These are phyloP conservation scores for Irena cyanogastra DNA, from an alignment of 2,113 vertebrate species.

Conservation along the genomic window DNA sequence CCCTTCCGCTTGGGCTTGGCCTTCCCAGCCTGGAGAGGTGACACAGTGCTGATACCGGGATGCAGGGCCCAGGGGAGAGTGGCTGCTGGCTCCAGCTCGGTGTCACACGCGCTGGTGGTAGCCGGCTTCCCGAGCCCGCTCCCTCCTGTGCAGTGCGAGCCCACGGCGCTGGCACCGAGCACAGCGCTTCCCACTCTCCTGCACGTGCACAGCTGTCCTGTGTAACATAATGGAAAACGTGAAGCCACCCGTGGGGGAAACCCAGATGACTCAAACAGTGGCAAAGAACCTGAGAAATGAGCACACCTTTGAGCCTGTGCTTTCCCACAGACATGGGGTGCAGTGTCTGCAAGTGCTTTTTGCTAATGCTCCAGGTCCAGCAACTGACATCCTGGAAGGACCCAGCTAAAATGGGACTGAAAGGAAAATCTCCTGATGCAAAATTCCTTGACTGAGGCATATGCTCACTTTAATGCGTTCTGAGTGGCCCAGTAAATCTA, in stretches of 20 bases:
- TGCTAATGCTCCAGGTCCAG: background rate
- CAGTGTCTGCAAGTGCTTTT: background rate
- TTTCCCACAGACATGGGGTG: background rate
- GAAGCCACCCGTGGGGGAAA: background rate
- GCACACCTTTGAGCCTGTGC: background rate
- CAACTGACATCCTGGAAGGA: background rate
- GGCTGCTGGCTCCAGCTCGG: background rate
- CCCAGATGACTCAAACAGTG: background rate
- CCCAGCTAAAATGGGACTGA: background rate
- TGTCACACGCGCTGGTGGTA: rapidly evolving
- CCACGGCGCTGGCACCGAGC: background rate
- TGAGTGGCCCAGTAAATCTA: background rate
- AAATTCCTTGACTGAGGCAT: background rate
- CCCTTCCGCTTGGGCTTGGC: background rate
- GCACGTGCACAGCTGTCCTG: rapidly evolving
- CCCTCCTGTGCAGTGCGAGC: background rate
- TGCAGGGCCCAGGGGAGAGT: background rate
- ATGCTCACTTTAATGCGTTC: background rate
- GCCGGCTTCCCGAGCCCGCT: background rate
- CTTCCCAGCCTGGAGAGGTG: background rate
- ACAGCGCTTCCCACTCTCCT: background rate
- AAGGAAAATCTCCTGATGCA: background rate
- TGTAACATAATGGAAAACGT: background rate
- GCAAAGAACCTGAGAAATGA: background rate
- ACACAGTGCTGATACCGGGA: background rate